Percentiles rank a stretch among this genome's conserved stretches.
Conservation (phyloP, 2,113 vertebrate species). For the Falco punctatus region DNA sequence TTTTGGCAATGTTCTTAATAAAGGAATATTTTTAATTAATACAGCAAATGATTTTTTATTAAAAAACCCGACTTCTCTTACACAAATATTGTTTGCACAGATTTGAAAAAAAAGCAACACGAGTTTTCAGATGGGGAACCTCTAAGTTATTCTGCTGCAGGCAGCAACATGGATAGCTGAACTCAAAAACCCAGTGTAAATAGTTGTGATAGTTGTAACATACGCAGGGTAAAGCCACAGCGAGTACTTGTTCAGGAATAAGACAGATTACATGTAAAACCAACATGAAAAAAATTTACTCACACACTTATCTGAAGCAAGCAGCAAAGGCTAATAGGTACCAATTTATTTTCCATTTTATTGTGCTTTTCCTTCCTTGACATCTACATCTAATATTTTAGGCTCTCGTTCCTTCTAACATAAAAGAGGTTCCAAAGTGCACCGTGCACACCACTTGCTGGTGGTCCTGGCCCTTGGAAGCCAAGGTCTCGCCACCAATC, state of each 20-base stretch:
- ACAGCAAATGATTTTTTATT: background rate
- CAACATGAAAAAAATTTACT: background rate
- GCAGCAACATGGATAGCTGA: background rate
- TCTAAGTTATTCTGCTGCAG: background rate
- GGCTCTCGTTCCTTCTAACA: background rate
- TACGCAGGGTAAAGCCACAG: background rate
- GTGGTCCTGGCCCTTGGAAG: background rate
- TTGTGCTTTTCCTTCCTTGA: background rate
- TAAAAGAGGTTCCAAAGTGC: background rate
- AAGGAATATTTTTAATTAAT: background rate
- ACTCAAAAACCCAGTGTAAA: background rate
- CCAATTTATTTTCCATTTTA: background rate
- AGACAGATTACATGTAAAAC: background rate
- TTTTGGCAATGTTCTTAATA: slow-evolving; percentile 8
- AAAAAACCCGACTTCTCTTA: background rate
- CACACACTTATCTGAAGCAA: background rate
- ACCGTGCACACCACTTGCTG: background rate
- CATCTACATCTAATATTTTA: background rate
- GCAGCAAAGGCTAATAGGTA: background rate
- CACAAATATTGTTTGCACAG: background rate
- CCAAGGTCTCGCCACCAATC: background rate
- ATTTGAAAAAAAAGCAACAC: background rate
- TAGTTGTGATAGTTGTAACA: background rate
- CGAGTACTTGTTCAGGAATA: background rate
- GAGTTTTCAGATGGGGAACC: background rate